Evolutionary conservation across 2,888 invertebrate species (phyloP), one percentile per base, ranked within the genome.

Genomic region (Rhopalosiphum nymphaeae): DNA sequence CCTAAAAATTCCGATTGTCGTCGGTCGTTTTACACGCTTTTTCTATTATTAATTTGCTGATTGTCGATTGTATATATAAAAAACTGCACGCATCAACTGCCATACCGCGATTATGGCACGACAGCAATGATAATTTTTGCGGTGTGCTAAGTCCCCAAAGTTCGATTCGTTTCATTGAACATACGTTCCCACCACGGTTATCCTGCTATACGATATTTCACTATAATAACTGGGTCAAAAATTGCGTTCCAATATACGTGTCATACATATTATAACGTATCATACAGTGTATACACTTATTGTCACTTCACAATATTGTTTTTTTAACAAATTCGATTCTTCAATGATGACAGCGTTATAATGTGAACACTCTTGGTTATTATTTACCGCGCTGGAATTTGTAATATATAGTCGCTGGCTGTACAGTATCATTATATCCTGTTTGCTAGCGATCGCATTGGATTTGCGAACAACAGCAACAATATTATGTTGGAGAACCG

Each of bases 401-500:
- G 2, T 25, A 36, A 67, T 36, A 36, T 67, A 67, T 36, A 36
- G 67, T 36, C 36, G 78, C 36, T 9, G 78, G 36, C 21, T 21
- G 21, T 36, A 36, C 36, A 36, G 9, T 78, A 21, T 78, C 36
- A 78, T 42, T 42, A 78, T 21, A 9, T 21, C 36, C 21, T 36
- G 78, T 78, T 78, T 78, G 21, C 85, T 85, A 44, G 42, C 85
- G 1, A 44, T 57, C 44, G 29, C 26, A 44, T 61, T 44, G 44
- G 89, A 57, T 49, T 21, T 57, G 16, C 42, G 36, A 7, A 90
- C 46, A 90, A 67, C 44, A 67, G 25, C 21, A 44, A 49, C 90
- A 78, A 57, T 49, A 46, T 3, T 36, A 49, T 21, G 42, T 67
- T 42, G 26, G 57, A 86, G 11, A 92, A 92, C 86, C 91, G 91